These are phyloP conservation scores for Acholoe squamosa DNA, from an alignment of 2,888 invertebrate genomes.

Conservation along the genomic window DNA sequence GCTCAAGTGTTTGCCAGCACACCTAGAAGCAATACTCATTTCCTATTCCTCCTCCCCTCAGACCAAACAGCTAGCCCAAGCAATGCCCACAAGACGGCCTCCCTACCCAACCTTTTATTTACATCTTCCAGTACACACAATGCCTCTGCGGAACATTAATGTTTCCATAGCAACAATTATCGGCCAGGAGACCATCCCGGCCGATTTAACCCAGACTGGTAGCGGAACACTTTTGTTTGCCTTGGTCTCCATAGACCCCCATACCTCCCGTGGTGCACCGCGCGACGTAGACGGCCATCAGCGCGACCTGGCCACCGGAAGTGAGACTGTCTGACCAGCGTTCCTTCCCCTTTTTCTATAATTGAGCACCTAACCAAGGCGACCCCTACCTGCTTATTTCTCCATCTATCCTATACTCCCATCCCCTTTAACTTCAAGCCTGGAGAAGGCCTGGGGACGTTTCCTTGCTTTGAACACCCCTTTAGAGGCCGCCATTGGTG, in stretches of 20 bases:
- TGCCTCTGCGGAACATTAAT: neutral
- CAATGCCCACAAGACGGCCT: too few relatives aligned
- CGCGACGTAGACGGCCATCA: neutral
- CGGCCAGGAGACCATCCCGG: neutral
- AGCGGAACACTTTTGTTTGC: slow-evolving; percentile 31
- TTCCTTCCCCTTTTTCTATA: slow-evolving; percentile 26
- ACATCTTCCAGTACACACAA: neutral
- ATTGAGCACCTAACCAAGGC: neutral
- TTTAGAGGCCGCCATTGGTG: neutral
- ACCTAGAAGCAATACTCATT: too few relatives aligned
- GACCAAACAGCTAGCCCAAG: too few relatives aligned
- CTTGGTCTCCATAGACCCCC: slow-evolving; percentile 29
- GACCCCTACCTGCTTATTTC: slow-evolving; percentile 11
- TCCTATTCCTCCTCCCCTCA: too few relatives aligned
- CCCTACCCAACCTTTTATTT: too few relatives aligned
- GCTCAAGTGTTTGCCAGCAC: too few relatives aligned
- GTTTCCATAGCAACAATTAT: slow-evolving; percentile 45
- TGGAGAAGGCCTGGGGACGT: neutral
- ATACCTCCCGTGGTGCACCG: slow-evolving; percentile 46
- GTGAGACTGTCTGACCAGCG: slow-evolving; percentile 18
- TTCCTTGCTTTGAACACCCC: neutral
- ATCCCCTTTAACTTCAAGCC: neutral
- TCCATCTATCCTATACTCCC: neutral
- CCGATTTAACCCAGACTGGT: slow-evolving; percentile 22
- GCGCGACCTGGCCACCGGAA: slow-evolving; percentile 38